Evolutionary conservation across 2,797 vertebrate genomes (phyloP), one percentile per base, ranked within the genome.

Genomic region (Platalea minor): DNA sequence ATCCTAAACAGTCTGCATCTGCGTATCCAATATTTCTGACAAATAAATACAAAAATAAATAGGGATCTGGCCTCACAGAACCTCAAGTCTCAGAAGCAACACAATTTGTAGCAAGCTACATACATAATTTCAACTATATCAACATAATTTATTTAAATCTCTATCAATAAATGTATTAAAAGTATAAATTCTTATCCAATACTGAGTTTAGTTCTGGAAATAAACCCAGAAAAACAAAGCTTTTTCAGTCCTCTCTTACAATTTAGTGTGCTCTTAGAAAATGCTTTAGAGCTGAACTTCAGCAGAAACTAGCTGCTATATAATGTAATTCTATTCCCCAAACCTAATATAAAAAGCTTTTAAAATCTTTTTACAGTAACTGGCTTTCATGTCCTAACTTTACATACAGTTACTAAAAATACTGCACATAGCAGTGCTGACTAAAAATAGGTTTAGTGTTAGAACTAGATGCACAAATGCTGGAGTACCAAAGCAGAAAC

Each of bases 41-140:
- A 96, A 97, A 98, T 98, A 98, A 98, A 98, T 98, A 98, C 83
- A 97, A 97, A 97, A 97, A 98, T 98, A 97, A 98, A 97, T 98
- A 98, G 96, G 95, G 94, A 92, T 96, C 93, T 95, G 85, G 92
- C 93, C 95, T 97, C 88, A 94, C 84, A 88, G 84, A 96, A 96
- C 96, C 89, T 93, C 73, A 93, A 91, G 93, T 97, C 94, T 96
- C 95, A 80, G 91, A 95, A 97, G 94, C 93, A 91, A 96, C 94
- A 90, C 85, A 96, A 84, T 53, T 73, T 93, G 83, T 79, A 96
- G 96, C 89, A 91, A 95, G 91, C 95, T 96, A 96, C 92, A 85
- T 96, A 96, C 94, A 96, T 96, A 95, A 91, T 94, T 93, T 91
- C 88, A 95, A 92, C 96, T 96, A 85, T 95, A 90, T 93, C 86